Evolutionary conservation across 2,888 invertebrate genomes (phyloP).

Genomic region (Formica aserva): DNA sequence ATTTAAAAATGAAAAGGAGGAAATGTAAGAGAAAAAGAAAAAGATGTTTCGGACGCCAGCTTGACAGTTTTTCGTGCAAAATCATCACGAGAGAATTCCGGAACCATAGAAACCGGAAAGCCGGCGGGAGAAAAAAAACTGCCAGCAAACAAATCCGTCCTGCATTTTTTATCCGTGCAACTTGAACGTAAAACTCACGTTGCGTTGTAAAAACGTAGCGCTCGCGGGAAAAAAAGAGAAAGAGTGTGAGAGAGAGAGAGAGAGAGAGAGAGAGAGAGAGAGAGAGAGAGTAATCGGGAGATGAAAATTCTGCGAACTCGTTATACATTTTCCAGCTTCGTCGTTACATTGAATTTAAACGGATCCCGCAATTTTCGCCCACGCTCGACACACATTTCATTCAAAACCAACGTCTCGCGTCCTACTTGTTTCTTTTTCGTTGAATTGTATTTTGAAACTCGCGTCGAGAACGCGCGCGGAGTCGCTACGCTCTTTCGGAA

Average conservation of each 20-base stretch:
- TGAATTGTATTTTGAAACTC: slow-evolving; percentile 33
- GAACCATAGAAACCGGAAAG: slow-evolving; percentile 28
- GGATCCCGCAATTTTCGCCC: slow-evolving; percentile 46
- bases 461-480: slow-evolving; percentile 14
- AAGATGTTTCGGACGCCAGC: slow-evolving; percentile 25
- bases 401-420: slow-evolving; percentile 35
- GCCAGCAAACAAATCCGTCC: slow-evolving; percentile 44
- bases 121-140: slow-evolving; percentile 21
- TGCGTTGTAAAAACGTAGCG: slow-evolving; percentile 27
- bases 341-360: slow-evolving; percentile 53
- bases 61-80: slow-evolving; percentile 46
- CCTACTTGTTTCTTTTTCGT: slow-evolving; percentile 3
- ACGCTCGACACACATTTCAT: slow-evolving; percentile 48
- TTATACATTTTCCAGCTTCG: slow-evolving; percentile 48
- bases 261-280: neutral
- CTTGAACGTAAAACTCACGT: slow-evolving; percentile 45
- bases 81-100: slow-evolving; percentile 40
- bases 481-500: neutral
- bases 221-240: neutral
- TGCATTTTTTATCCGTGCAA: slow-evolving; percentile 46
- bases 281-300: slow-evolving; percentile 3
- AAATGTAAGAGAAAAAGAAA: neutral
- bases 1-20: neutral
- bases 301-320: slow-evolving; percentile 40
- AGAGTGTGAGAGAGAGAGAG: slow-evolving; percentile 11